Evolutionary conservation across 2,888 invertebrate species (phyloP), one percentile per base, ranked within the genome.

Genomic region (Ophonus ardosiacus): DNA sequence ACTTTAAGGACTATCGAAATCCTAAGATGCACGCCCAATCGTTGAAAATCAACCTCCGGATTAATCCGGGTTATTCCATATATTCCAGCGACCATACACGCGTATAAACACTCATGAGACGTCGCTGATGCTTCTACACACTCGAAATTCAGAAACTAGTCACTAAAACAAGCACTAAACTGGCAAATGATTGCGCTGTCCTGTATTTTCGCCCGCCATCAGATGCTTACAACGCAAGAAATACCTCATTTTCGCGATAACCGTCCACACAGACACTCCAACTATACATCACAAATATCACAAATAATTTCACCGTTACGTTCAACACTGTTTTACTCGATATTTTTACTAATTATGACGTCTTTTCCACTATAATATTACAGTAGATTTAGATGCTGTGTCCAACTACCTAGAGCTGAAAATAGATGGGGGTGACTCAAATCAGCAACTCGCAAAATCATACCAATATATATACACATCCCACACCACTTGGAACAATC

Each of bases 321-420:
- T 91, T 90, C 91, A 91, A 90, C 89, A 90, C 90, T 90, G 90
- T 90, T 90, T 91, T 91, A 92, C 92, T 91, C 91, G 91, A 90
- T 92, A 92, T 92, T 92, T 92, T 79, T 85, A 92, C 81, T 81
- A 81, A 81, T 76, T 90, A 92, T 92, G 92, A 92, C 91, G 91
- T 92, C 92, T 90, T 90, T 89, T 91, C 92, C 92, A 92, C 92
- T 92, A 92, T 93, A 93, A 93, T 93, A 93, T 93, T 93, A 93
- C 93, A 93, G 92, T 92, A 92, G 90, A 90, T 90, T 88, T 93
- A 92, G 92, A 92, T 90, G 93, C 93, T 93, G 93, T 93, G 93
- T 79, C 92, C 92, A 94, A 94, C 94, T 94, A 94, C 94, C 93
- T 94, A 93, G 92, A 92, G 94, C 94, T 94, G 94, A 94, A 94